Evolutionary conservation across 2,113 vertebrate species (phyloP).

Genomic region (Esox niger): DNA sequence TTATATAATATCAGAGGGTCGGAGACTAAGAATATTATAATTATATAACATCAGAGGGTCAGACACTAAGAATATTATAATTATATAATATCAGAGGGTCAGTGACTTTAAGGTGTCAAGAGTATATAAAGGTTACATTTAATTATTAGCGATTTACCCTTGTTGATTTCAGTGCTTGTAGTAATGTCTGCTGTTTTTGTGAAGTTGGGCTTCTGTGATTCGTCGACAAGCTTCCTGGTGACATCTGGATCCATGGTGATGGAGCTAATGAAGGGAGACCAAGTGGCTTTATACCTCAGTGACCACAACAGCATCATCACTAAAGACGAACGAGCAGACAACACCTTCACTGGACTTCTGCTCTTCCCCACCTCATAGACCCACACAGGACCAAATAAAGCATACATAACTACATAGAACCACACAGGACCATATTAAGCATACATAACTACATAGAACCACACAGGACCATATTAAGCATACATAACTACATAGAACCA

Average conservation of each 20-base stretch:
- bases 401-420: not conserved
- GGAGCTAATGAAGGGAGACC: constrained; percentile 48
- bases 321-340: constrained; percentile 65
- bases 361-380: constrained; percentile 61
- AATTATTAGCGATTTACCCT: too few relatives aligned
- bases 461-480: too few relatives aligned
- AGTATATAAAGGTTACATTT: too few relatives aligned
- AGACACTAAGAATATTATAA: too few relatives aligned
- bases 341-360: constrained; percentile 80
- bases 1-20: too few relatives aligned
- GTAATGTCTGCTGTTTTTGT: too few relatives aligned
- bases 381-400: not conserved
- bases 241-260: constrained; percentile 75
- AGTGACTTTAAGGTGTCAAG: too few relatives aligned
- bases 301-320: constrained; percentile 68
- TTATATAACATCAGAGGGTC: too few relatives aligned
- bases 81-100: too few relatives aligned
- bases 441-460: too few relatives aligned
- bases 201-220: constrained; percentile 75
- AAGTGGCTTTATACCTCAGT: constrained; percentile 64
- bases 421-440: not conserved
- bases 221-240: constrained; percentile 60
- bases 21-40: too few relatives aligned
- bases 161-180: too few relatives aligned
- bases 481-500: not conserved